These are phyloP conservation scores for Bombus cullumanus DNA, from an alignment of 1,140 invertebrate genomes.

Conservation along the genomic window DNA sequence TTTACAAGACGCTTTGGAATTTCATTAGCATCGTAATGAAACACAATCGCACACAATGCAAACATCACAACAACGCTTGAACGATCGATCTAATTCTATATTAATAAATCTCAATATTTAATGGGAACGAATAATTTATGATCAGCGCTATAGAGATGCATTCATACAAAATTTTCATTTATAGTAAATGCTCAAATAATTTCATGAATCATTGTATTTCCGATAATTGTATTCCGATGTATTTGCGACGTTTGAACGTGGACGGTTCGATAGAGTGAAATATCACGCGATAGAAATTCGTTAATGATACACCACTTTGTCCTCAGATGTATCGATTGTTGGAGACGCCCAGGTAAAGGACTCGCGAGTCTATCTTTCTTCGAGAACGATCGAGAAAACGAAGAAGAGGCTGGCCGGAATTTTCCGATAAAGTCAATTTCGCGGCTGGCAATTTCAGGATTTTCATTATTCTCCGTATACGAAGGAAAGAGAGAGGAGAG, in stretches of 20 bases:
- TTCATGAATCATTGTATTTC: background rate
- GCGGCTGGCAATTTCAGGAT: conserved; percentile 49
- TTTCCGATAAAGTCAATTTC: conserved; percentile 49
- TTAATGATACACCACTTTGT: background rate
- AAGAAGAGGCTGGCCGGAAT: conserved; percentile 30
- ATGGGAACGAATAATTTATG: background rate
- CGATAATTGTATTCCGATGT: background rate
- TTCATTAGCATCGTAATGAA: background rate
- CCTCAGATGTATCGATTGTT: conserved; percentile 49
- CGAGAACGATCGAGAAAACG: background rate
- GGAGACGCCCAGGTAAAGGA: conserved; percentile 32
- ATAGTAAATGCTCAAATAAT: background rate
- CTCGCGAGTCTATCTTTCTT: background rate
- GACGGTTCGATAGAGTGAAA: background rate
- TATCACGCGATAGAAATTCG: conserved; percentile 5
- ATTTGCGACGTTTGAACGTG: too few relatives aligned
- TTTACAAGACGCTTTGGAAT: background rate
- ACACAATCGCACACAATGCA: background rate
- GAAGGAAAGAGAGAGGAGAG: background rate
- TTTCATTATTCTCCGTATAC: conserved; percentile 34
- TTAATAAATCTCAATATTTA: too few relatives aligned
- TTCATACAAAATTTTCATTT: background rate
- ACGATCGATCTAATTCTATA: too few relatives aligned
- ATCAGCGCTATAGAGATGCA: too few relatives aligned
- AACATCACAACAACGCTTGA: too few relatives aligned